Conservation (phyloP, 2,888 invertebrate species). For the Parnassius apollo region DNA sequence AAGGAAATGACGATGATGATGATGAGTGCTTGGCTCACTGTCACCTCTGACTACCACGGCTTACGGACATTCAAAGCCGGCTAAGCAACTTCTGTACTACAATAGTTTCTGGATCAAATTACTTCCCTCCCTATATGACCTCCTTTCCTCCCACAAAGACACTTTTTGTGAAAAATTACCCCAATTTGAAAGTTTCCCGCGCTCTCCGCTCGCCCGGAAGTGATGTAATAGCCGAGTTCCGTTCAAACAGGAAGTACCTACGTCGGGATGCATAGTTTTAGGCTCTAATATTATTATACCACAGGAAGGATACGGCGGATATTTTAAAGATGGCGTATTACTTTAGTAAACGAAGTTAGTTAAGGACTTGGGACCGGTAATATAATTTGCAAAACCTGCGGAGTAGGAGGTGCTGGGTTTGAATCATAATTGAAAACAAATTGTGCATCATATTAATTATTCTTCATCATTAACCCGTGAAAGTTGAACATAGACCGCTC, state of each 20-base stretch:
- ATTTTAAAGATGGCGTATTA: constrained; percentile 6
- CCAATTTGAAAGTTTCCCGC: constrained; percentile 46
- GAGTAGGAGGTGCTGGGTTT: too few relatives aligned
- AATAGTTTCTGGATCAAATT: constrained; percentile 16
- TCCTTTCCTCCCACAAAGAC: constrained; percentile 22
- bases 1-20: too few relatives aligned
- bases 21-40: too few relatives aligned
- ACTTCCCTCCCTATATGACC: constrained; percentile 14
- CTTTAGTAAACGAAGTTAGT: too few relatives aligned
- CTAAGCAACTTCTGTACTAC: constrained; percentile 5
- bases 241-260: constrained; percentile 46
- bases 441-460: too few relatives aligned
- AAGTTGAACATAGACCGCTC: too few relatives aligned
- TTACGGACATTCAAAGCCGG: neutral
- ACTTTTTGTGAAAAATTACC: constrained; percentile 48
- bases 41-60: too few relatives aligned
- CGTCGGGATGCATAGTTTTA: constrained; percentile 44
- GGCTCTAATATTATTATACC: constrained; percentile 33
- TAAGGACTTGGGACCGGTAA: too few relatives aligned
- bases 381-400: too few relatives aligned
- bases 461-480: too few relatives aligned
- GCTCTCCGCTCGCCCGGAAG: constrained; percentile 44
- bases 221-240: constrained; percentile 59
- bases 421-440: too few relatives aligned
- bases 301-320: neutral